Conservation (phyloP, 2,888 invertebrate species). For the Xanthia togata region DNA sequence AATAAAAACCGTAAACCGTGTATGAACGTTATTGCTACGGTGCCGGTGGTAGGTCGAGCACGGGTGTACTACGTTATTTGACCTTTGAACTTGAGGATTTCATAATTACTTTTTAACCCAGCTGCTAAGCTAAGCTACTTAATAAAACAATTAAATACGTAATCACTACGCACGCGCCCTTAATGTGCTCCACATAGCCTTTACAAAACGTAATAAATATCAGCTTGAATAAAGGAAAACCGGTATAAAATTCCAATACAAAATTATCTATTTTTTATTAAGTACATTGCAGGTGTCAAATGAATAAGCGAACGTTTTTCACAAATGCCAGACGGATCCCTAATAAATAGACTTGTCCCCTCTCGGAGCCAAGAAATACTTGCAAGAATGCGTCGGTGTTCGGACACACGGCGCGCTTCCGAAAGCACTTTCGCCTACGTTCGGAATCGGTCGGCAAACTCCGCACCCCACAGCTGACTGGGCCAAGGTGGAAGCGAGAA, state of each 20-base stretch:
- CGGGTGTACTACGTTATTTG: constrained; percentile 35
- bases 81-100: constrained; percentile 53
- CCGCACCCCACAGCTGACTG: constrained; percentile 89
- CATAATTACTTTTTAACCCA: constrained; percentile 24
- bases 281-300: constrained; percentile 29
- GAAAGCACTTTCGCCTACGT: constrained; percentile 87
- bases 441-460: constrained; percentile 82
- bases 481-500: constrained; percentile 79
- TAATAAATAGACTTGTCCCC: constrained; percentile 68
- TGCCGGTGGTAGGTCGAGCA: constrained; percentile 13
- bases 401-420: constrained; percentile 78
- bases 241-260: constrained; percentile 10
- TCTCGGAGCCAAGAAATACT: constrained; percentile 72
- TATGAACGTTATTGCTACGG: constrained; percentile 37
- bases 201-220: constrained; percentile 3
- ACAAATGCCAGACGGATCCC: constrained; percentile 61
- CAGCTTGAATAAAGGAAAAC: constrained; percentile 6
- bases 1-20: constrained; percentile 49
- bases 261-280: constrained; percentile 1
- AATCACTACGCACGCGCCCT: constrained; percentile 3
- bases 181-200: not conserved
- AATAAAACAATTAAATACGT: constrained; percentile 11
- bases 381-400: constrained; percentile 78
- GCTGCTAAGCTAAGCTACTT: not conserved
- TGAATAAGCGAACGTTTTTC: constrained; percentile 40